A percentile compares a stretch with the other conserved stretches of the same genome.
Conservation (phyloP, 2,113 vertebrate species). For the Illadopsis cleaveri region DNA sequence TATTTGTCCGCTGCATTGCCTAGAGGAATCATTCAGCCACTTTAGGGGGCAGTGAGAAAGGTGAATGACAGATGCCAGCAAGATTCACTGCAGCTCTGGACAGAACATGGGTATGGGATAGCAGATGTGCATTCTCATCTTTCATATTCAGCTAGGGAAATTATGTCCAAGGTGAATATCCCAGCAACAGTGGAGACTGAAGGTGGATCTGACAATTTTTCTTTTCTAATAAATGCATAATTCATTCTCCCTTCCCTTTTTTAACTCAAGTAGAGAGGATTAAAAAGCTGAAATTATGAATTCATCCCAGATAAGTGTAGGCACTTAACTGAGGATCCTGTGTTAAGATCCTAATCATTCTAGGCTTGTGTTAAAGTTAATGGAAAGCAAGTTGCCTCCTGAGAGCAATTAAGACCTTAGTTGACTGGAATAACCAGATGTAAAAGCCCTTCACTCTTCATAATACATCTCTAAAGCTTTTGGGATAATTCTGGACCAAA, state of each 20-base stretch:
- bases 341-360: constrained; percentile 28
- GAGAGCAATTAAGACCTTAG: constrained; percentile 31
- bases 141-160: not conserved
- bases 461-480: not conserved
- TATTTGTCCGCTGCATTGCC: not conserved
- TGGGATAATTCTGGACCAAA: constrained; percentile 14
- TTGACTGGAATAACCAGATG: constrained; percentile 1
- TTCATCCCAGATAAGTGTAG: not conserved
- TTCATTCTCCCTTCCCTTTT: not conserved
- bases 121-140: not conserved
- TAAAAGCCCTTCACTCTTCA: constrained; percentile 16
- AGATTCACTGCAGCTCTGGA: not conserved
- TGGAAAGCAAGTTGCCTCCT: constrained; percentile 20
- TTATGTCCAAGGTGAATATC: not conserved
- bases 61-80: not conserved
- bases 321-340: not conserved
- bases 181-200: not conserved
- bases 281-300: constrained; percentile 5
- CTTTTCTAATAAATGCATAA: not conserved
- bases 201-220: not conserved
- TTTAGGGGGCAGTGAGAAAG: not conserved
- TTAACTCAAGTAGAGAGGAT: not conserved
- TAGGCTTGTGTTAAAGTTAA: constrained; percentile 18
- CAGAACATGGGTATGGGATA: not conserved
- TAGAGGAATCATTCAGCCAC: not conserved